A percentile compares a stretch with the other conserved stretches of the same genome.
Conservation (phyloP, 2,113 vertebrate species). For the Nipponia nippon region DNA sequence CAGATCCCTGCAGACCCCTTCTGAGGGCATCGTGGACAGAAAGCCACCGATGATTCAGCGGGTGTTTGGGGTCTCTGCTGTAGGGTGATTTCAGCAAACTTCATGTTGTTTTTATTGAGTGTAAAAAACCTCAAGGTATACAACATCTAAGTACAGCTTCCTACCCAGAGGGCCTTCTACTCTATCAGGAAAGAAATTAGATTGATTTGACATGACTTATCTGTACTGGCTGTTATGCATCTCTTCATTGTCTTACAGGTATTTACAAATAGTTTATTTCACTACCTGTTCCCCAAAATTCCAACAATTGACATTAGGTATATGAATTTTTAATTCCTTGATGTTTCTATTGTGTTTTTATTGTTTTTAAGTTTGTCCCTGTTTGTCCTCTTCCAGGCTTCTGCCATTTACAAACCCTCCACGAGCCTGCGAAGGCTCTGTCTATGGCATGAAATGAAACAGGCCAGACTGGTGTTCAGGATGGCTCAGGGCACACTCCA, state of each 20-base stretch:
- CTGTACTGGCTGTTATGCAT: background rate
- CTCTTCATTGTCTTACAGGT: background rate
- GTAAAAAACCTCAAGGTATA: background rate
- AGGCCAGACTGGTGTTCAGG: background rate
- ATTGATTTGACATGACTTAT: background rate
- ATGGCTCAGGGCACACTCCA: background rate
- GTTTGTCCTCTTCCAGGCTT: background rate
- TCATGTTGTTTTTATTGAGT: background rate
- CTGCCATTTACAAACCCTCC: background rate
- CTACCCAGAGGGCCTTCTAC: background rate
- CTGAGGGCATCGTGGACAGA: background rate
- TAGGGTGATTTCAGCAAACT: background rate
- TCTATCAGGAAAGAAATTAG: background rate
- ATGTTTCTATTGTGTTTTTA: background rate
- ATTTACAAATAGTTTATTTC: background rate
- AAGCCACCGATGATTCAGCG: background rate
- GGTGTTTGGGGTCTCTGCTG: background rate
- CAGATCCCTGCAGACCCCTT: background rate
- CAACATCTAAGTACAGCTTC: background rate
- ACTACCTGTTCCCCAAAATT: background rate
- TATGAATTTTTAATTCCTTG: background rate
- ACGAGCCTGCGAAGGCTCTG: background rate
- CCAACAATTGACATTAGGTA: background rate
- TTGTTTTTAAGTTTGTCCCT: background rate
- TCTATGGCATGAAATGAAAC: background rate